A percentile compares a stretch with the other conserved stretches of the same genome.
Conservation (phyloP, 1,140 invertebrate genomes). For the Vollenhovia emeryi region DNA sequence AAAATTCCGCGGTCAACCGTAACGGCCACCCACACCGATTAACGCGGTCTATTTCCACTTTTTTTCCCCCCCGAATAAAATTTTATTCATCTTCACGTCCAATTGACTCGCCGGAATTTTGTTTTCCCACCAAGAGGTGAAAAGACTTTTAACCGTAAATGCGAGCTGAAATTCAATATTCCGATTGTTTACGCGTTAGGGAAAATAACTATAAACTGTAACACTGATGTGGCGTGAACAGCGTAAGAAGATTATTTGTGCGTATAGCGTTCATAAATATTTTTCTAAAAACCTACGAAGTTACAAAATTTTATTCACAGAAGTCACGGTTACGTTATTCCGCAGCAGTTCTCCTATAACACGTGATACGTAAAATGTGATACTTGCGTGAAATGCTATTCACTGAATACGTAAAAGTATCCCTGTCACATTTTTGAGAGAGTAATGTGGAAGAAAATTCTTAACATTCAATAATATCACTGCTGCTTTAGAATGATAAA, state of each 20-base stretch:
- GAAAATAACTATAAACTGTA: not conserved
- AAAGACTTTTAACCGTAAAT: not conserved
- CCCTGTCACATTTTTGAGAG: not conserved
- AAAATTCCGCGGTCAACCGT: constrained; percentile 13
- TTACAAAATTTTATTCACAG: not conserved
- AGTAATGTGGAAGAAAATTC: not conserved
- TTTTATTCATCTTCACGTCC: not conserved
- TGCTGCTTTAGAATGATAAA: not conserved
- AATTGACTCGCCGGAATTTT: not conserved
- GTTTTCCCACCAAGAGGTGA: not conserved
- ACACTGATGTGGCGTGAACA: not conserved
- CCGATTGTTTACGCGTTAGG: not conserved
- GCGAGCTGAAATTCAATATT: not conserved
- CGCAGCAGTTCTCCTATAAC: not conserved
- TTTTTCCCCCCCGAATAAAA: not conserved
- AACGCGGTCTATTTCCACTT: not conserved
- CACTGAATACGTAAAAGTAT: not conserved
- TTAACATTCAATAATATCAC: not conserved
- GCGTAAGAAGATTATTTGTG: not conserved
- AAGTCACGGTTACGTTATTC: not conserved
- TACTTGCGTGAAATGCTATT: not conserved
- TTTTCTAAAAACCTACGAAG: not conserved
- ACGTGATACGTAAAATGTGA: not conserved
- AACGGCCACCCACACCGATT: not conserved
- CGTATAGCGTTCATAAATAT: not conserved